phyloP scores from a whole-genome alignment of 2,113 vertebrate species.

The Neomonachus schauinslandi region DNA sequence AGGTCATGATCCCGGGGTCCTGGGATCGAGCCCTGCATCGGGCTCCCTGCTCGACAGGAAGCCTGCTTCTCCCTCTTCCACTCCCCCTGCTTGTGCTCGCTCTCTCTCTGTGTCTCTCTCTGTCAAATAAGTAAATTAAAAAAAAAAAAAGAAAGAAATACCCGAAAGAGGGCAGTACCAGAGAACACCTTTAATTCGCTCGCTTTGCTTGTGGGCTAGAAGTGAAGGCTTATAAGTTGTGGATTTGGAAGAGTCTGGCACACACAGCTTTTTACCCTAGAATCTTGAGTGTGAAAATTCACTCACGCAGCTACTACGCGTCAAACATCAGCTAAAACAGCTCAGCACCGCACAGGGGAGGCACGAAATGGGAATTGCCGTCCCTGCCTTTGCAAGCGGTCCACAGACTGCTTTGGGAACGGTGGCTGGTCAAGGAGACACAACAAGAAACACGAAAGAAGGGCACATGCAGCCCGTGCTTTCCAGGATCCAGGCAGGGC shows the following conservation, averaged over 20 bases:
- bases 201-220: neutral
- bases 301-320: neutral
- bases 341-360: neutral
- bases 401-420: no score
- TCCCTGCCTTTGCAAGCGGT: neutral
- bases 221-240: neutral
- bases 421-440: neutral
- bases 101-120: no score
- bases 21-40: no score
- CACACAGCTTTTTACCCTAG: neutral
- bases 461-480: accelerated
- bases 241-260: neutral
- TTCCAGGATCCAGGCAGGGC: accelerated
- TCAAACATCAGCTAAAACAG: neutral
- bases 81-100: no score
- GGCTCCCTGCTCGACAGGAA: no score
- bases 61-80: no score
- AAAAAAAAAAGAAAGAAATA: neutral
- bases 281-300: neutral
- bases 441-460: neutral
- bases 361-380: accelerated
- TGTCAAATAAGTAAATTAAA: no score
- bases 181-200: neutral
- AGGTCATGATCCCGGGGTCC: no score
- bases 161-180: neutral